Conservation (phyloP, 2,113 vertebrate genomes). For the Apaloderma vittatum region DNA sequence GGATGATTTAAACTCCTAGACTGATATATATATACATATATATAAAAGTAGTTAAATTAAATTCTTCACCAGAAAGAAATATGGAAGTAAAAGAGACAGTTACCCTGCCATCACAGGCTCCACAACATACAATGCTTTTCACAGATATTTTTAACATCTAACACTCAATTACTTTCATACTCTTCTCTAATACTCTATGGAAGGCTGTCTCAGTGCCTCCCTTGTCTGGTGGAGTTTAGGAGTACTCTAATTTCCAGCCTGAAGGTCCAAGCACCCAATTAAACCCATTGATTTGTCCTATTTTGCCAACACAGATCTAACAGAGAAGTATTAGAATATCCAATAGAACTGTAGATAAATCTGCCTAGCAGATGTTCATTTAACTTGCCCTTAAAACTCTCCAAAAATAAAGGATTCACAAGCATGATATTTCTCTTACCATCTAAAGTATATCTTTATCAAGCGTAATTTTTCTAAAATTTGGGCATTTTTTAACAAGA, state of each 20-base stretch:
- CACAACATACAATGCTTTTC: not conserved
- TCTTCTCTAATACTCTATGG: not conserved
- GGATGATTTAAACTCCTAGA: not conserved
- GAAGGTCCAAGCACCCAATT: not conserved
- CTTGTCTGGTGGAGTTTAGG: not conserved
- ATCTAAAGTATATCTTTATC: not conserved
- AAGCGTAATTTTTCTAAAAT: not conserved
- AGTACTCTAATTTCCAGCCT: not conserved
- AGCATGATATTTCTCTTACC: accelerated
- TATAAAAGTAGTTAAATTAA: not conserved
- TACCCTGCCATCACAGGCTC: not conserved
- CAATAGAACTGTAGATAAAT: not conserved
- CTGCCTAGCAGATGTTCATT: not conserved
- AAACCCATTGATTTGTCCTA: conserved; percentile 21
- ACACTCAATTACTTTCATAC: not conserved
- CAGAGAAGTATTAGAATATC: not conserved
- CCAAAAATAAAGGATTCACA: not conserved
- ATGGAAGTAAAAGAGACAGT: not conserved
- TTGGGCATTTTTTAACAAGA: not conserved
- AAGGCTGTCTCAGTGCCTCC: not conserved
- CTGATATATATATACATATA: not conserved
- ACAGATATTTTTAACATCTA: conserved; percentile 4
- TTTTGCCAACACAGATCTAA: conserved; percentile 28
- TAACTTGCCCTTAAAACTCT: not conserved
- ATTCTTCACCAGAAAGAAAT: not conserved